Base-by-base conservation (phyloP, 2,888 invertebrate species). In the Eilema sororculum region DNA sequence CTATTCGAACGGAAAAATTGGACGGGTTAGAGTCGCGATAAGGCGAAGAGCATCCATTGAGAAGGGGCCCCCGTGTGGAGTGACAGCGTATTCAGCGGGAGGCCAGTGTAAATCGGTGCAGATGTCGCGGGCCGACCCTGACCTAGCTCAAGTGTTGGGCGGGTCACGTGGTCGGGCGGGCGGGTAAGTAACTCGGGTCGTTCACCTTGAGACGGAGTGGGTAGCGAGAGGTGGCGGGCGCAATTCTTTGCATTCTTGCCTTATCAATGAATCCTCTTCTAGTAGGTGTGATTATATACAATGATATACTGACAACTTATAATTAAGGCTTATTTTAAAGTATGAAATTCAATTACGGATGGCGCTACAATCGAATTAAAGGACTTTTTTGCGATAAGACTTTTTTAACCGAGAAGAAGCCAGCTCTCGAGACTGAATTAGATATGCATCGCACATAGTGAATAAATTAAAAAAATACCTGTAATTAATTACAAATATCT, bases 1-100 rank as follows among this genome's bases (percentile, higher is more conserved):
- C 94, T 94, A 93, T 90, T 90, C 92, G 89, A 90, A 90, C 88
- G 93, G 92, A 94, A 94, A 94, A 94, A 93, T 93, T 92, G 89
- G 90, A 87, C 82, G 82, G 83, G 82, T 84, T 81, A 83, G 74
- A 87, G 87, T 65, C 80, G 83, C 82, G 88, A 86, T 86, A 90
- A 90, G 87, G 87, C 82, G 85, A 84, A 80, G 82, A 76, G 68
- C 80, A 81, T 74, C 90, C 88, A 88, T 60, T 73, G 65, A 78
- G 76, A 69, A 74, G 72, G 80, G 89, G 82, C 69, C 88, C 81
- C 70, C 69, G 71, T 70, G 70, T 72, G 70, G 74, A 73, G 60
- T 67, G 77, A 72, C 72, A 67, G 62, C 37, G 72, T 73, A 66
- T 30, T 70, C 70, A 67, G 58, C 67, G 78, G 78, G 84, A 86